Percentiles rank a stretch among this genome's conserved stretches.
Conservation (phyloP, 2,888 invertebrate genomes). For the Caenorhabditis sp. region DNA sequence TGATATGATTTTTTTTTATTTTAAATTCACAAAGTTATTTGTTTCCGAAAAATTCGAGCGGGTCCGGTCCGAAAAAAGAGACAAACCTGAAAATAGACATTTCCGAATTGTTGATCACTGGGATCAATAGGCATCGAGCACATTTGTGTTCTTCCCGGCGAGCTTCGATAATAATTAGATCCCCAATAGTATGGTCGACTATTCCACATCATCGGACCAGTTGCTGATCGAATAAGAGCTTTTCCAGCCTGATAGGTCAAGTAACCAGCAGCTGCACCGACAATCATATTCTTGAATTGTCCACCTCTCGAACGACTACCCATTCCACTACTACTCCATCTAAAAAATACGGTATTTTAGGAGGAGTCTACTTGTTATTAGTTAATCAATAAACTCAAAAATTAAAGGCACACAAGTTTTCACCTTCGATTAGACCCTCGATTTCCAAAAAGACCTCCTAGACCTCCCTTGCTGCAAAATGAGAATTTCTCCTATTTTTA, state of each 20-base stretch:
- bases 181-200: slow-evolving; percentile 68
- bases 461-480: background rate
- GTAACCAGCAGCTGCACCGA: slow-evolving; percentile 70
- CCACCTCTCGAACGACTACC: slow-evolving; percentile 63
- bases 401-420: too few species aligned
- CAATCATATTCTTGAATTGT: slow-evolving; percentile 68
- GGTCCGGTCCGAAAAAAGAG: too few species aligned
- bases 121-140: slow-evolving; percentile 69
- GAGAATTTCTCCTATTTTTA: too few species aligned
- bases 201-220: slow-evolving; percentile 69
- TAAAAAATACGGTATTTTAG: slow-evolving; percentile 15
- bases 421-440: background rate
- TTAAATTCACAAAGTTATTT: too few species aligned
- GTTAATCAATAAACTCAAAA: too few species aligned
- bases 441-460: background rate
- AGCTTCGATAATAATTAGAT: slow-evolving; percentile 55
- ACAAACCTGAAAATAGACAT: slow-evolving; percentile 63
- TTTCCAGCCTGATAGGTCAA: slow-evolving; percentile 69
- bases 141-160: slow-evolving; percentile 56
- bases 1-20: too few species aligned
- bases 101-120: slow-evolving; percentile 63
- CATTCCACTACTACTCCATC: slow-evolving; percentile 55
- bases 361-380: too few species aligned
- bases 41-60: too few species aligned
- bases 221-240: slow-evolving; percentile 60